Evolutionary conservation across 2,797 vertebrate species (phyloP), one percentile per base, ranked within the genome.

Genomic region (Sebastes steindachneri): DNA sequence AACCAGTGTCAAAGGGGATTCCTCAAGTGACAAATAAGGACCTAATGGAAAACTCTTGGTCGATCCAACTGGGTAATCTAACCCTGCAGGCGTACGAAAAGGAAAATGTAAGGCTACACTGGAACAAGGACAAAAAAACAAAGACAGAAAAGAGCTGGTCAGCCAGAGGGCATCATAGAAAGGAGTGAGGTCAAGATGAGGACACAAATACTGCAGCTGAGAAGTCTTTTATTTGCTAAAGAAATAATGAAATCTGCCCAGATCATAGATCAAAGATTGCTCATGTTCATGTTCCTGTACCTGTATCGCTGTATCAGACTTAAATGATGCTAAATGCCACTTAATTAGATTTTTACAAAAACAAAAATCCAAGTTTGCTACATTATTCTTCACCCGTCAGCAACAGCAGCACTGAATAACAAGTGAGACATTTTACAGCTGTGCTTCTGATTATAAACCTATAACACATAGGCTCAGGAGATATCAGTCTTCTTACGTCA

Each of bases 21-120:
- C 92, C 88, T 94, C 88, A 85, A 89, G 89, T 90, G 88, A 91
- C 85, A 86, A 86, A 89, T 85, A 87, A 77, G 79, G 87, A 84
- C 71, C 83, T 89, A 86, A 92, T 90, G 89, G 83, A 90, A 92
- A 90, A 89, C 72, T 84, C 69, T 77, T 62, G 86, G 85, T 82
- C 57, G 68, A 92, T 92, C 89, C 92, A 88, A 92, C 73, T 71
- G 76, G 67, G 87, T 87, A 93, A 95, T 86, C 77, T 83, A 86
- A 94, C 68, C 80, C 92, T 75, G 66, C 73, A 84, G 88, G 80
- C 69, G 62, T 78, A 68, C 26, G 68, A 88, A 80, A 86, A 87
- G 77, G 74, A 87, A 85, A 84, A 82, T 85, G 74, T 82, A 76
- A 85, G 82, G 80, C 88, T 73, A 80, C 79, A 77, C 84, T 86